A percentile compares a stretch with the other conserved stretches of the same genome.
Evolutionary conservation across 2,888 invertebrate species (phyloP).

Genomic region (Lissonota sp.): DNA sequence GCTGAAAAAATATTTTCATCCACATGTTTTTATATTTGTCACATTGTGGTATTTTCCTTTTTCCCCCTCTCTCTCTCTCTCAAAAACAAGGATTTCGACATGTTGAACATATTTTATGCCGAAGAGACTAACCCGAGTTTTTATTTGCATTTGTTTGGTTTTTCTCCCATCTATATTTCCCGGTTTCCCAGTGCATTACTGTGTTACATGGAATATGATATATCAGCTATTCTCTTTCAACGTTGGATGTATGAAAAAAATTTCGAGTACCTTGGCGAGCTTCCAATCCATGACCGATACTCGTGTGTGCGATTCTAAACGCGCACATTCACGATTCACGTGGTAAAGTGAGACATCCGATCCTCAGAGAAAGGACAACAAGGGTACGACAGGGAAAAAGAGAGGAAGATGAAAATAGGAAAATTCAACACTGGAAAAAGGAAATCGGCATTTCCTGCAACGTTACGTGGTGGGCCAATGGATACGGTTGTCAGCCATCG

Average conservation of each 20-base stretch:
- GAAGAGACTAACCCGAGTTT: too few relatives aligned
- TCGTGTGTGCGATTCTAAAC: conserved; percentile 52
- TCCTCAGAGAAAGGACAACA: conserved; percentile 49
- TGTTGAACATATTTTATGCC: too few relatives aligned
- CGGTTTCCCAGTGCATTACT: too few relatives aligned
- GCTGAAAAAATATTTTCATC: too few relatives aligned
- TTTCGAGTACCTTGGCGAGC: conserved; percentile 64
- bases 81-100: too few relatives aligned
- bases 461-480: neutral
- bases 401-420: neutral
- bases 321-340: too few relatives aligned
- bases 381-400: conserved; percentile 35
- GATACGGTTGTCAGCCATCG: neutral
- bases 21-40: too few relatives aligned
- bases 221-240: conserved; percentile 34
- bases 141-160: too few relatives aligned
- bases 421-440: neutral
- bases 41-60: too few relatives aligned
- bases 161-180: too few relatives aligned
- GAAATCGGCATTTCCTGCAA: neutral
- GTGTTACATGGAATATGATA: too few relatives aligned
- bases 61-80: too few relatives aligned
- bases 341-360: conserved; percentile 34
- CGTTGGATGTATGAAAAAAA: conserved; percentile 63
- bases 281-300: conserved; percentile 66